Evolutionary conservation across 2,888 invertebrate species (phyloP), one percentile per base, ranked within the genome.

Genomic region (Linyphia triangularis): DNA sequence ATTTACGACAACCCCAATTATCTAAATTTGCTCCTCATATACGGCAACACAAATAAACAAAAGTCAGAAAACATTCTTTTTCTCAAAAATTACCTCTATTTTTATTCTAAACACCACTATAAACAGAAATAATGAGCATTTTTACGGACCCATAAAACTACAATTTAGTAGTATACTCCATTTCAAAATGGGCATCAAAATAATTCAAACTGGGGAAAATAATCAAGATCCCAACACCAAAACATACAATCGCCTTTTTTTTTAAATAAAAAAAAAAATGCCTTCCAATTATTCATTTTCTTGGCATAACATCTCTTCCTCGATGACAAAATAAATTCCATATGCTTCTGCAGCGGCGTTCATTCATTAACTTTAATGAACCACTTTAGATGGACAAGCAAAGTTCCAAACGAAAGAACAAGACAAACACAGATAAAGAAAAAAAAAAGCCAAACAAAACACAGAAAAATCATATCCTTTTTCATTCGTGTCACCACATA

Each of bases 301-400:
- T 40, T 43, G 40, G 16, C 70, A 70, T 26, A 26, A 22, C 16
- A 24, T 26, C 7, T 33, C 7, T 19, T 19, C 33, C 30, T 28
- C n/a, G 16, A 13, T 30, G 4, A 13, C 24, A 10, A 73, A 73
- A 73, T 59, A 63, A 59, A 75, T 30, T 33, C 33, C 30, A 30
- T 19, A 16, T 33, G 13, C 30, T 43, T 51, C 59, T 70, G 22
- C 19, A 37, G 40, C 51, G 4, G 13, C 37, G 2, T 63, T 43
- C 57, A 33, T 69, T 85, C 85, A 85, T 85, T 85, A 85, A 77
- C 85, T 77, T 85, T 85, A 85, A 85, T 85, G 85, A 77, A 77
- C 69, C 85, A 85, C 75, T 85, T 85, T 77, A 77, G 85, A 85
- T 85, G 85, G 69, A 85, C 77, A 85, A 69, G 73, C 40, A 40